Evolutionary conservation across 2,888 invertebrate species (phyloP).

Genomic region (Dicyrtoma fusca): DNA sequence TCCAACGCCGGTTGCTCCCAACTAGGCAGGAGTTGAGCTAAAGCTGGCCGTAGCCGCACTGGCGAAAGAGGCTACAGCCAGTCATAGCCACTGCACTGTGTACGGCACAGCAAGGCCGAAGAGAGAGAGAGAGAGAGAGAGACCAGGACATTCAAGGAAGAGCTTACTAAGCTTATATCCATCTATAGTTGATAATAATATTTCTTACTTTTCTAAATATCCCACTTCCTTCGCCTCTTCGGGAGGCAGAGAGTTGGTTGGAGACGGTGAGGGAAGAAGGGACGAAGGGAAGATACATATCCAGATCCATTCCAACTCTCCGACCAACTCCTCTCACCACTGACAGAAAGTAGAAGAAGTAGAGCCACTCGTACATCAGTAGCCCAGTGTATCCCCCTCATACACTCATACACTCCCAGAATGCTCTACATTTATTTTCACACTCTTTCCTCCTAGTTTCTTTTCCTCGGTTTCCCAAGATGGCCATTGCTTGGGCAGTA

Average conservation of each 20-base stretch:
- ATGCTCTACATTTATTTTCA: neutral
- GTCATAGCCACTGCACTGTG: too few species aligned
- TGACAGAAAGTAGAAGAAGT: neutral
- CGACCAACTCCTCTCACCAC: too few species aligned
- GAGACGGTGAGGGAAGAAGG: neutral
- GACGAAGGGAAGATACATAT: too few species aligned
- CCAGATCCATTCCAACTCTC: too few species aligned
- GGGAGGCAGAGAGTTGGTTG: neutral
- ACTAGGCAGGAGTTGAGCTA: too few species aligned
- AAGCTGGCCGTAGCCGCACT: too few species aligned
- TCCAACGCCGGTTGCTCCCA: too few species aligned
- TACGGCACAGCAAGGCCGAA: neutral
- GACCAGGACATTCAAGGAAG: neutral
- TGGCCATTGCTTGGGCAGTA: constrained; percentile 20
- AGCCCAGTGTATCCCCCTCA: too few species aligned
- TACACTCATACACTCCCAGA: neutral
- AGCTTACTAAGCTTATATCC: neutral
- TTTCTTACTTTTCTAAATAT: neutral
- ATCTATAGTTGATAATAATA: constrained; percentile 7
- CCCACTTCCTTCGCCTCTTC: constrained; percentile 27
- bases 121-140: constrained; percentile 8
- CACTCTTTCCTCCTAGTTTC: neutral
- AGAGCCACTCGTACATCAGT: neutral
- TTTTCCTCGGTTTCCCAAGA: constrained; percentile 22
- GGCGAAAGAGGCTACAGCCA: too few species aligned